Base-by-base conservation (phyloP, 2,888 invertebrate species). In the Platycheirus albimanus region DNA sequence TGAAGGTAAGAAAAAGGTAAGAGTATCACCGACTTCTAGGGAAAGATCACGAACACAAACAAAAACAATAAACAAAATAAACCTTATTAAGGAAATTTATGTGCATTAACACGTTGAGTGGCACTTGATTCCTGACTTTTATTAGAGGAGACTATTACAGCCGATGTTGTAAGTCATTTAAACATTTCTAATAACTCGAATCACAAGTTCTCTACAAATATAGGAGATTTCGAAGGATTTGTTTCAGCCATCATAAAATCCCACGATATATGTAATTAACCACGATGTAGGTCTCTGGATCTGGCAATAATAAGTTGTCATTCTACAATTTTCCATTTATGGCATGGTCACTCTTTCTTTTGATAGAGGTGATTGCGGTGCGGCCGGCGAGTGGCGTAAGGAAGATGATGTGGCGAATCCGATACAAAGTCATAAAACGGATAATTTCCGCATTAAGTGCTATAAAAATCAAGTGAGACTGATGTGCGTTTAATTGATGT, bases 401-500 rank as follows among this genome's bases (percentile, higher is more conserved):
- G n/a, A 24, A 41, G 17, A 38, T 47, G 45, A 43, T 36, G 56
- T 45, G 30, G 28, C 58, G 79, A 61, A 61, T 71, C 71, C 38
- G 63, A 71, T 79, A 67, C 66, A 61, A 79, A 30, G 66, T 72
- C 72, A 67, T 67, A 79, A 79, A 61, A 66, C 36, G 54, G 17
- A 67, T 66, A 81, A 81, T 77, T 71, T 81, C 77, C 81, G 81
- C 47, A 66, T 81, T 76, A 71, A 67, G 61, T 61, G 72, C 78
- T 79, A 54, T 69, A 72, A 79, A 78, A 56, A 63, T 30, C 63
- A 64, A 67, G 61, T 28, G 56, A 67, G 69, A 75, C 72, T 77
- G 74, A 83, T 78, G 78, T 78, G 78, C 78, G 83, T 83, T 83
- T 83, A 83, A 83, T 83, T 83, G 83, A 83, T 72, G 83, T 78